Evolutionary conservation across 2,113 vertebrate genomes (phyloP).

Genomic region (Dicerorhinus sumatrensis): DNA sequence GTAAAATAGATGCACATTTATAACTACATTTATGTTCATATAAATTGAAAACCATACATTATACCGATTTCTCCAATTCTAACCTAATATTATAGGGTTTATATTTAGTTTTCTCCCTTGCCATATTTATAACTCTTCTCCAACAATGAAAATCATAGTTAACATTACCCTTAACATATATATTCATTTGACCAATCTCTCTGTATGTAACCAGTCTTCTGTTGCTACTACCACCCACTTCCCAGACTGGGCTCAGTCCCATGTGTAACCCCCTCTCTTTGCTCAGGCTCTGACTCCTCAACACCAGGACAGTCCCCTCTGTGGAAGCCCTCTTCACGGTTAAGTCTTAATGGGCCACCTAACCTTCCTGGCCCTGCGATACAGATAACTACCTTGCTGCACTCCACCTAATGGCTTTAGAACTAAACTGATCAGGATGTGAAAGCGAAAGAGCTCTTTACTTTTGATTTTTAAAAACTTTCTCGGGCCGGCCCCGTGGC

Average conservation of each 20-base stretch:
- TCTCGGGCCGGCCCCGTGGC: too few species aligned
- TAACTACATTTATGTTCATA: not conserved
- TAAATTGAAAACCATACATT: not conserved
- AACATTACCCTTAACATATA: not conserved
- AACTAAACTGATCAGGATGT: not conserved
- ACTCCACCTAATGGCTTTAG: not conserved
- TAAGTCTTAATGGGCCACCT: not conserved
- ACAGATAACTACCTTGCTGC: not conserved
- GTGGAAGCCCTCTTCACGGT: not conserved
- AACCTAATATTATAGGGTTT: not conserved
- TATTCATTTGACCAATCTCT: not conserved
- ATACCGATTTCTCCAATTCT: not conserved
- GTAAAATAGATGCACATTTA: not conserved
- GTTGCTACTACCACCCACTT: not conserved
- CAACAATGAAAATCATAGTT: not conserved
- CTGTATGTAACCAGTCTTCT: not conserved
- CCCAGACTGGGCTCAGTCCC: not conserved
- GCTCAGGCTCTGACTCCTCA: not conserved
- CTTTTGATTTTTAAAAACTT: not conserved
- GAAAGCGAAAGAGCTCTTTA: not conserved
- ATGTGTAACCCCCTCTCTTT: not conserved
- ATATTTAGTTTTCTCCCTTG: constrained; percentile 29
- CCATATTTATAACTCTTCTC: not conserved
- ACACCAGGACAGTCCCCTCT: not conserved
- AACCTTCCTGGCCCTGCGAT: not conserved